phyloP scores from a whole-genome alignment of 1,140 invertebrate genomes.

The Brachystomella parvula region DNA sequence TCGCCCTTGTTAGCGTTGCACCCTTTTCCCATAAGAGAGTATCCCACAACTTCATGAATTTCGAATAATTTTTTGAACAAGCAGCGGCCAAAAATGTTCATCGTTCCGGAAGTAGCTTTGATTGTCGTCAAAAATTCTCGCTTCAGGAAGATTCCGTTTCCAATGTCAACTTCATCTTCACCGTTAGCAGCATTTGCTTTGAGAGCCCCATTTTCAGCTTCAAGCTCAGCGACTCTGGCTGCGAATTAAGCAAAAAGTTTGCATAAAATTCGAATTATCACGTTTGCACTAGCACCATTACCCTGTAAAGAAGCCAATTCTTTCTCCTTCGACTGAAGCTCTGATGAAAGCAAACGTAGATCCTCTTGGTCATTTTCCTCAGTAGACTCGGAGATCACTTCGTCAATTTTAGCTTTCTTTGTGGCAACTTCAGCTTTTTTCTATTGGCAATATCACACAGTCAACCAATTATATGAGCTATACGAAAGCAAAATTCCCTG shows the following conservation, averaged over 20 bases:
- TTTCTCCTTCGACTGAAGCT: background rate
- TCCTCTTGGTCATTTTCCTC: background rate
- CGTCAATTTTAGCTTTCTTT: background rate
- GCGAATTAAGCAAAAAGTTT: background rate
- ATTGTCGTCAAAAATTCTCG: background rate
- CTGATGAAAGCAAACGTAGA: background rate
- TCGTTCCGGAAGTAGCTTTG: background rate
- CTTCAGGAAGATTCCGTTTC: background rate
- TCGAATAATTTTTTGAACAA: background rate
- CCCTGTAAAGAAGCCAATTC: background rate
- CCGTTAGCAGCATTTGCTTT: background rate
- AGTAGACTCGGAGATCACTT: background rate
- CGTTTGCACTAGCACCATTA: background rate
- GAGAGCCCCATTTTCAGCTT: background rate
- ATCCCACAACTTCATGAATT: background rate
- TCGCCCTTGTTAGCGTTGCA: background rate
- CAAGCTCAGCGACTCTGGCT: background rate
- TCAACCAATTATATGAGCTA: background rate
- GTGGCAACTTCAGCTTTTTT: background rate
- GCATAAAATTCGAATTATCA: background rate
- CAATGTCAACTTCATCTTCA: background rate
- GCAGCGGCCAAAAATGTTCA: background rate
- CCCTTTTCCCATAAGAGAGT: background rate
- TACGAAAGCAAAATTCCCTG: background rate
- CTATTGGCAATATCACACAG: background rate